Base-by-base conservation (phyloP, 1,140 invertebrate species). In the Drosophila saltans region DNA sequence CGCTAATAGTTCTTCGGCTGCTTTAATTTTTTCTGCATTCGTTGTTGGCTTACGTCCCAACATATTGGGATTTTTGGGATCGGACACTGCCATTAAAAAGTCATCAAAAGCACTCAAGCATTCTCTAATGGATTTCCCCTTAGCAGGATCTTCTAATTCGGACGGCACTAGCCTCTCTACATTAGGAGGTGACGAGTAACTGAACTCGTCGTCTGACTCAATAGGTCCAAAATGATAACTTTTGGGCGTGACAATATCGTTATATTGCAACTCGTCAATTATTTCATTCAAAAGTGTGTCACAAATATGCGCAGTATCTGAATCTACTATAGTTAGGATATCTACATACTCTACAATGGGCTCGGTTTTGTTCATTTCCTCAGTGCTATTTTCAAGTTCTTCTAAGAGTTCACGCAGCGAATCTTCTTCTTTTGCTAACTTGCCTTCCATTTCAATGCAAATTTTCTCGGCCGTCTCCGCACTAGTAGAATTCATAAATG, bases 191-290 rank as follows among this genome's bases (percentile, higher is more conserved):
- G 67, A 40, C 4, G 85, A 84, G 39, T 90, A 90, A 9, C 68
- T 88, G 39, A 68, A 80, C 40, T 90, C 90, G 2, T 90, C 90
- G 62, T 91, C 90, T 1, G 80, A 90, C 56, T 90, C 86, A 39
- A 91, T 78, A 0, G 33, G 28, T 2, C 71, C 85, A 9, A 91
- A 81, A 16, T 91, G 67, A 30, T 74, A 90, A 55, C 58, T 67
- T 9, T 79, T 84, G 0, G 76, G 33, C 9, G 67, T 75, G 2
- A 40, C 6, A 6, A 39, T 7, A 24, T 61, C 55, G 6, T 69
- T 52, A 39, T 78, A 72, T 10, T 63, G 63, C 16, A 91, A 11
- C 1, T 89, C 70, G 6, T 63, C 63, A 21, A 91, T 75, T 0
- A 91, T 43, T 2, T 82, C 78, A 6, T 88, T 33, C 0, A 82